Conservation (phyloP, 2,113 vertebrate genomes). For the Herpetotheres cachinnans region DNA sequence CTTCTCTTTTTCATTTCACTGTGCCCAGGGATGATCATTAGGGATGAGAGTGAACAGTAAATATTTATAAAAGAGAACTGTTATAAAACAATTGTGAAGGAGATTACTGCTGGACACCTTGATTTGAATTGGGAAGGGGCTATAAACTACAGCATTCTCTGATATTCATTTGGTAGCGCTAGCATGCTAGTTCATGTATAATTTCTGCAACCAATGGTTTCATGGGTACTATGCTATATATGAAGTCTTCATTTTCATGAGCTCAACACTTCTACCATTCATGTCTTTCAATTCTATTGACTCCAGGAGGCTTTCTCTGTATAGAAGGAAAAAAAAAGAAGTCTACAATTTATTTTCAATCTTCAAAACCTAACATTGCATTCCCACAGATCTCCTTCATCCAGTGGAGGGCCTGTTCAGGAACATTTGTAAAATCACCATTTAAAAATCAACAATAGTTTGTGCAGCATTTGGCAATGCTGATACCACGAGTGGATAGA, state of each 20-base stretch:
- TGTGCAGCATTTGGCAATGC: background rate
- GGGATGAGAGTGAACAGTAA: background rate
- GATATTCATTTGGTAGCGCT: background rate
- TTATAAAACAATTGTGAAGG: background rate
- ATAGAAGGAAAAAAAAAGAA: background rate
- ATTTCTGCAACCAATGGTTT: background rate
- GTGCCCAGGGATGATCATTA: background rate
- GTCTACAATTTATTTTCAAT: background rate
- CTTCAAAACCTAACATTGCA: background rate
- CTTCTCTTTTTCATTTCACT: constrained; percentile 1
- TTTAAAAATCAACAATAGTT: background rate
- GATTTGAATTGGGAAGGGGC: background rate
- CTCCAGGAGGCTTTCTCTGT: background rate
- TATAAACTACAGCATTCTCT: background rate
- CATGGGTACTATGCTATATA: background rate
- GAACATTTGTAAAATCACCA: background rate
- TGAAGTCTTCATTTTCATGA: background rate
- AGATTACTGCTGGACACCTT: background rate
- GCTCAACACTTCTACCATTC: background rate
- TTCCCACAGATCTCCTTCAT: background rate
- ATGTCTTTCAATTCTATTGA: background rate
- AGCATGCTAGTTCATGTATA: background rate
- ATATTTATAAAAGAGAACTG: constrained; percentile 20
- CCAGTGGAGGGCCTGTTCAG: background rate
- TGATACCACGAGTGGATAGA: background rate